Conservation (phyloP, 1,140 invertebrate species). For the Drosophila ogumai region DNA sequence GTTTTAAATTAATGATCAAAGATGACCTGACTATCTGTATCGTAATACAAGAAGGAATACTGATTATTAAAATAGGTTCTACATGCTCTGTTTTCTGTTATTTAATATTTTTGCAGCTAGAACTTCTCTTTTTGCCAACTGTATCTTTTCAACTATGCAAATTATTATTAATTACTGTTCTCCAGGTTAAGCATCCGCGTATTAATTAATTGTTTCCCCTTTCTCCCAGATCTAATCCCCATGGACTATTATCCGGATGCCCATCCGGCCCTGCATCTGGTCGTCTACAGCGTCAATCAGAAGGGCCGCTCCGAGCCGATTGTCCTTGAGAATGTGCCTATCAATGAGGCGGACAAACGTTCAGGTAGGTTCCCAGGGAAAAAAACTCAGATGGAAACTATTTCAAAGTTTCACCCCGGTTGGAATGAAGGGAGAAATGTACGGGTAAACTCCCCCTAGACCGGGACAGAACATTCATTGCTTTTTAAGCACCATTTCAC, state of each 20-base stretch:
- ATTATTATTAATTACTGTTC: slow-evolving; percentile 12
- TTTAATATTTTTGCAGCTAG: neutral
- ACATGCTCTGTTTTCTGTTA: neutral
- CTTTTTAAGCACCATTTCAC: slow-evolving; percentile 84
- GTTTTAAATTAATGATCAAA: slow-evolving; percentile 75
- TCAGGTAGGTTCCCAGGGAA: slow-evolving; percentile 87
- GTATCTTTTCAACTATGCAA: neutral
- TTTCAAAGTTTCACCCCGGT: slow-evolving; percentile 56
- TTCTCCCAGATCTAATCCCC: slow-evolving; percentile 73
- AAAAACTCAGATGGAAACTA: slow-evolving; percentile 21
- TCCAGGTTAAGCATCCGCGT: neutral
- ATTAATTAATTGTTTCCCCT: slow-evolving; percentile 14
- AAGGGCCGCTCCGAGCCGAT: slow-evolving; percentile 93
- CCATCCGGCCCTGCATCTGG: slow-evolving; percentile 89
- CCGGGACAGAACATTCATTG: slow-evolving; percentile 65
- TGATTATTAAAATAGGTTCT: neutral
- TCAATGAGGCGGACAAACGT: slow-evolving; percentile 94
- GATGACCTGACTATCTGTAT: slow-evolving; percentile 39
- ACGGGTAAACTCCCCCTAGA: slow-evolving; percentile 15
- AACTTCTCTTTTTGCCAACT: neutral
- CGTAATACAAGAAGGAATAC: too few relatives aligned
- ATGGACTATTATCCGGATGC: slow-evolving; percentile 84
- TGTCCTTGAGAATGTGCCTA: slow-evolving; percentile 92
- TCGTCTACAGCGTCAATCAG: slow-evolving; percentile 93
- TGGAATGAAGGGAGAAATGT: too few relatives aligned